A percentile compares a stretch with the other conserved stretches of the same genome.
Evolutionary conservation across 2,888 invertebrate species (phyloP).

Genomic region (Branchellion lobata): DNA sequence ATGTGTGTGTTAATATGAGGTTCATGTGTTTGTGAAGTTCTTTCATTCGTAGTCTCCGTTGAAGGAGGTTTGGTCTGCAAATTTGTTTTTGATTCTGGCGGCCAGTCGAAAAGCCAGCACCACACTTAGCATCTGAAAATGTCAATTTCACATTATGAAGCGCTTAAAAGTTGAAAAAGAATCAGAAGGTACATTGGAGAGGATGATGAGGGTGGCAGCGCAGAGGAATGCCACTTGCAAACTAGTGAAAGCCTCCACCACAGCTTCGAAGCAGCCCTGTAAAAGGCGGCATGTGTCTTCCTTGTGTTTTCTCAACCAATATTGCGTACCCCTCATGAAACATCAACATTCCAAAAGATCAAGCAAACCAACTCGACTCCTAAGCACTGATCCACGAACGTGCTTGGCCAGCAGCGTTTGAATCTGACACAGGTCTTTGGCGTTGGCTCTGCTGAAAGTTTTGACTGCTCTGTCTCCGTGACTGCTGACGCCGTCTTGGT

Average conservation of each 20-base stretch:
- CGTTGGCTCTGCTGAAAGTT: conserved; percentile 5
- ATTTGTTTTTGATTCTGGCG: conserved; percentile 1
- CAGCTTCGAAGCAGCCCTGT: not conserved
- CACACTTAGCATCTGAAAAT: not conserved
- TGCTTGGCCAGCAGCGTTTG: not conserved
- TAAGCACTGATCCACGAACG: not conserved
- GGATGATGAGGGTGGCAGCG: not conserved
- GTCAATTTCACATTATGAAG: no score
- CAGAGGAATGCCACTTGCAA: not conserved
- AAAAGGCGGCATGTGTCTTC: no score
- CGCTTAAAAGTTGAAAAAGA: no score
- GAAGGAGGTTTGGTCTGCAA: not conserved
- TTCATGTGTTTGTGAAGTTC: no score
- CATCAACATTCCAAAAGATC: no score
- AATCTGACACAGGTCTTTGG: conserved; percentile 8
- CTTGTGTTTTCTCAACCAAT: no score
- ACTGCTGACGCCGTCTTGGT: not conserved
- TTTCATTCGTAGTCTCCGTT: not conserved
- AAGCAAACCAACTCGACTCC: not conserved
- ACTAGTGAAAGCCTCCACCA: not conserved
- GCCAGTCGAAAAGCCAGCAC: not conserved
- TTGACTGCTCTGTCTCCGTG: not conserved
- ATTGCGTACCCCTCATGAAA: no score
- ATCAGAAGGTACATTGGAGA: not conserved
- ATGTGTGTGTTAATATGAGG: no score